These are phyloP conservation scores for Crossaster papposus DNA, from an alignment of 53 echinoderm and acorn worm genomes.

Conservation along the genomic window DNA sequence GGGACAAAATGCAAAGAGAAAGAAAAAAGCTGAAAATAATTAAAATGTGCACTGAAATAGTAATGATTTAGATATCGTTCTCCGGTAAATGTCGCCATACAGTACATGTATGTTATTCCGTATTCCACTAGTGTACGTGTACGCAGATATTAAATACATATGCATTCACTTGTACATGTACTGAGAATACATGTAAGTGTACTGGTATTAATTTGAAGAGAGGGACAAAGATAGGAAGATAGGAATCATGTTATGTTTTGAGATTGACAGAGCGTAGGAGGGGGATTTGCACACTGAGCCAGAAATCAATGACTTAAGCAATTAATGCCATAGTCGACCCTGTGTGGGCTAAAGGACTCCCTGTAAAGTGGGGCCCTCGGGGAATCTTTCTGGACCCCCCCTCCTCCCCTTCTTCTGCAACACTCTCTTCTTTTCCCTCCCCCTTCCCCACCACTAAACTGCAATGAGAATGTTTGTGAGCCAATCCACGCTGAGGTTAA, in stretches of 20 bases:
- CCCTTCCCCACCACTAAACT: background rate
- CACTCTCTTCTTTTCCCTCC: background rate
- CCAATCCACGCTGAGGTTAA: background rate
- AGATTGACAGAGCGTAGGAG: slow-evolving; percentile 36
- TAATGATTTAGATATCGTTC: too few relatives aligned
- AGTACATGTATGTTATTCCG: too few relatives aligned
- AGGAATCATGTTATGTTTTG: slow-evolving; percentile 1
- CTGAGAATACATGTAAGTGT: background rate
- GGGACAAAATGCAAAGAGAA: background rate
- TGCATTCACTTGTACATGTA: background rate
- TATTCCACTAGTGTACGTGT: too few relatives aligned
- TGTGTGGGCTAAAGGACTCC: slow-evolving; percentile 12
- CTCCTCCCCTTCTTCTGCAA: too few relatives aligned
- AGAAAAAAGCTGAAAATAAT: background rate
- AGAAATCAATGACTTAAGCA: slow-evolving; percentile 33
- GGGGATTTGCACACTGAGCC: slow-evolving; percentile 16
- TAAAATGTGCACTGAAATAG: background rate
- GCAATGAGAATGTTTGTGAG: slow-evolving; percentile 27
- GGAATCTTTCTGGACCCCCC: background rate
- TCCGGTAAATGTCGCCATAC: too few relatives aligned
- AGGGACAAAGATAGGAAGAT: background rate
- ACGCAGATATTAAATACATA: background rate
- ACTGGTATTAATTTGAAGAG: background rate
- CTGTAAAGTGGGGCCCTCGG: background rate
- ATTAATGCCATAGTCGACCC: background rate